Evolutionary conservation across 2,888 invertebrate genomes (phyloP).

Genomic region (Automeris io): DNA sequence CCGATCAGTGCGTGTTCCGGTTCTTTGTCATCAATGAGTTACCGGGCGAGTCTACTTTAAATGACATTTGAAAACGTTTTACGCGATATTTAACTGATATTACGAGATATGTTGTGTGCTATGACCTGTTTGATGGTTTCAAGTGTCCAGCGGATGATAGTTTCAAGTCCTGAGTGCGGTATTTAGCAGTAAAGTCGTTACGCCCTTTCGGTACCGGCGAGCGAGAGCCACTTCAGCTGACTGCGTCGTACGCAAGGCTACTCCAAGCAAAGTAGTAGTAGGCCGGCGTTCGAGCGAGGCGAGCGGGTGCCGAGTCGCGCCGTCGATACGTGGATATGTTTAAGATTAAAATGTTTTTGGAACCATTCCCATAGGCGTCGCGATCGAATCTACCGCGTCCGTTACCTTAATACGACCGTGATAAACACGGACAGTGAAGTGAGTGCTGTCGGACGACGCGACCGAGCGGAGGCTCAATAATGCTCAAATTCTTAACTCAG

Average conservation of each 20-base stretch:
- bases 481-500: slow-evolving; percentile 91
- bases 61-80: slow-evolving; percentile 50
- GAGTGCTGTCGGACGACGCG: slow-evolving; percentile 37
- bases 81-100: slow-evolving; percentile 41
- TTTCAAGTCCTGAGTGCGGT: slow-evolving; percentile 25
- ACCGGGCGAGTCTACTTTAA: slow-evolving; percentile 78
- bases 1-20: slow-evolving; percentile 78
- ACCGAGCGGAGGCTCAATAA: slow-evolving; percentile 77
- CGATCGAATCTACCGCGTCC: slow-evolving; percentile 23
- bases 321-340: slow-evolving; percentile 53
- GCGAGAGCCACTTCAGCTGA: slow-evolving; percentile 73
- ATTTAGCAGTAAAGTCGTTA: slow-evolving; percentile 45
- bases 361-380: slow-evolving; percentile 54
- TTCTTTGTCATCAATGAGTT: slow-evolving; percentile 85
- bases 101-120: slow-evolving; percentile 21
- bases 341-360: slow-evolving; percentile 54
- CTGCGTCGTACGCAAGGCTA: slow-evolving; percentile 74
- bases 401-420: slow-evolving; percentile 21
- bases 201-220: slow-evolving; percentile 62
- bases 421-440: slow-evolving; percentile 24
- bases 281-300: slow-evolving; percentile 48
- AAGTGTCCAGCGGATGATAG: slow-evolving; percentile 16
- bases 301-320: slow-evolving; percentile 43
- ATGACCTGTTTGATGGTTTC: slow-evolving; percentile 15
- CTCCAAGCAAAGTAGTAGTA: slow-evolving; percentile 66